These are phyloP conservation scores for Neoascia interrupta DNA, from an alignment of 2,888 invertebrate genomes.

Conservation along the genomic window DNA sequence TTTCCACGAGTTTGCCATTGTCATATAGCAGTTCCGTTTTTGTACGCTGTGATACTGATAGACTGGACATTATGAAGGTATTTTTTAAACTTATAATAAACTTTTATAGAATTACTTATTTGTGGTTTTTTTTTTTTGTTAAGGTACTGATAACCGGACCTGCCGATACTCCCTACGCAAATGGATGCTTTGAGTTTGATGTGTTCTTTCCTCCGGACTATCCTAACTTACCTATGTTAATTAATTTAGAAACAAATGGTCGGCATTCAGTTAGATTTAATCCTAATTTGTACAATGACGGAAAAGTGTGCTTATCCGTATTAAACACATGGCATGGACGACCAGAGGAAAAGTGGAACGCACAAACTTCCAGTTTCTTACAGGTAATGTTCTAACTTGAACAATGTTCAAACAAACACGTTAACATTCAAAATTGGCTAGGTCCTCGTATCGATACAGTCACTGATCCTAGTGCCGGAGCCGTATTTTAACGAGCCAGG, in stretches of 20 bases:
- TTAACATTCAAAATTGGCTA: too few relatives aligned
- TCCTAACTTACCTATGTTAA: conserved; percentile 92
- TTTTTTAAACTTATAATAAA: too few relatives aligned
- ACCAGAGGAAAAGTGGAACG: conserved; percentile 98
- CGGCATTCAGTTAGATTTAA: conserved; percentile 94
- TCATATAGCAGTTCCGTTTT: conserved; percentile 97
- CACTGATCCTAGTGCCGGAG: conserved; percentile 93
- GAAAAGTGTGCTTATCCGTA: conserved; percentile 96
- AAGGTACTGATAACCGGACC: conserved; percentile 95
- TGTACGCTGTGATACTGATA: conserved; percentile 95
- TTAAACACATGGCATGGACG: conserved; percentile 98
- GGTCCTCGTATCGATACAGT: conserved; percentile 96
- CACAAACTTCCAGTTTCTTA: conserved; percentile 95
- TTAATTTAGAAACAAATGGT: conserved; percentile 94
- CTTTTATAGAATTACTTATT: too few relatives aligned
- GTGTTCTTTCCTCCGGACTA: conserved; percentile 93
- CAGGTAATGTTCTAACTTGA: conserved; percentile 80
- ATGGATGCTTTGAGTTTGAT: conserved; percentile 95
- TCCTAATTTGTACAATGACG: conserved; percentile 96
- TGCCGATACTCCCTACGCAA: conserved; percentile 94
- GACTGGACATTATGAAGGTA: conserved; percentile 97
- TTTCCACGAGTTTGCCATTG: conserved; percentile 94
- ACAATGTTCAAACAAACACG: background rate
- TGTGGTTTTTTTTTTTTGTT: too few relatives aligned
- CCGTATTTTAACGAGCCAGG: conserved; percentile 98